Evolutionary conservation across 2,113 vertebrate species (phyloP).

Genomic region (Bettongia penicillata): DNA sequence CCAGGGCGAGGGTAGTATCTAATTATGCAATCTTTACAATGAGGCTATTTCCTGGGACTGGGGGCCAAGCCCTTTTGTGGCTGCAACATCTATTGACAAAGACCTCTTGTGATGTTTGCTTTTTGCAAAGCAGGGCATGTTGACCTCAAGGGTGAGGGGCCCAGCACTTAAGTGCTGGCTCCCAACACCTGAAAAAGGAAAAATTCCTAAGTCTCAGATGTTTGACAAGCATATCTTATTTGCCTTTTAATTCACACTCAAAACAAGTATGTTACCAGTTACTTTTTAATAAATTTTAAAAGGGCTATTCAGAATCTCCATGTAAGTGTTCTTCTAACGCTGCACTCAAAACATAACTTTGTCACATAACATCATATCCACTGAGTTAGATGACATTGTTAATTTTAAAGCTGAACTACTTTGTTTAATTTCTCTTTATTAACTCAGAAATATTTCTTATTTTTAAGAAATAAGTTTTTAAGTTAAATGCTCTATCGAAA

Average conservation of each 20-base stretch:
- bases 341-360: slow-evolving; percentile 37
- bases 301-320: slow-evolving; percentile 60
- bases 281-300: slow-evolving; percentile 51
- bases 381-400: slow-evolving; percentile 26
- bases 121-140: no score
- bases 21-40: no score
- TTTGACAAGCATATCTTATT: neutral
- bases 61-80: no score
- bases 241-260: slow-evolving; percentile 23
- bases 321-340: neutral
- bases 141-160: no score
- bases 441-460: slow-evolving; percentile 28
- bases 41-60: no score
- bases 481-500: slow-evolving; percentile 37
- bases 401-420: slow-evolving; percentile 18
- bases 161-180: no score
- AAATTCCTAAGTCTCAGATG: slow-evolving; percentile 55
- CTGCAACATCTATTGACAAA: no score
- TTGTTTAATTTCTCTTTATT: slow-evolving; percentile 35
- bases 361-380: slow-evolving; percentile 7
- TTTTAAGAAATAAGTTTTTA: neutral
- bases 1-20: no score
- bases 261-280: neutral
- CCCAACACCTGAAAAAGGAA: neutral
- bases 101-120: no score